Conservation (phyloP, 1,140 invertebrate species). For the Drosophila auraria region DNA sequence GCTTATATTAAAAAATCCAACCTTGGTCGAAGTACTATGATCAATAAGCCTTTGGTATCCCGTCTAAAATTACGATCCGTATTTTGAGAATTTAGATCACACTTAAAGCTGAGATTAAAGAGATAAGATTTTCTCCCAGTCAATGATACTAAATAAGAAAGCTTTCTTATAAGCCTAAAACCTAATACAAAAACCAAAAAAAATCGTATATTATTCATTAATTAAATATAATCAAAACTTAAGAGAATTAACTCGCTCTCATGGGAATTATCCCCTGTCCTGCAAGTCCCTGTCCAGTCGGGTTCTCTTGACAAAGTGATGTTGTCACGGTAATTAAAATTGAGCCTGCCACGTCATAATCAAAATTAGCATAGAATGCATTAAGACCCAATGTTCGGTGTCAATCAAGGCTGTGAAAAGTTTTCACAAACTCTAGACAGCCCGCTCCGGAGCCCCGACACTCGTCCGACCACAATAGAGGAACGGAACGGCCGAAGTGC, state of each 20-base stretch:
- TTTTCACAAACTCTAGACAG: slow-evolving; percentile 69
- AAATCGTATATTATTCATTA: too few relatives aligned
- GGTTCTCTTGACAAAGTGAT: slow-evolving; percentile 47
- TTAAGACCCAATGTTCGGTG: slow-evolving; percentile 79
- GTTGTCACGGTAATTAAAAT: slow-evolving; percentile 76
- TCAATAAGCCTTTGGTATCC: background rate
- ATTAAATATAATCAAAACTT: background rate
- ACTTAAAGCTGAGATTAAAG: background rate
- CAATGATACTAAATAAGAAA: too few relatives aligned
- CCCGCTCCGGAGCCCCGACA: slow-evolving; percentile 3
- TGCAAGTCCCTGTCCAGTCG: slow-evolving; percentile 6
- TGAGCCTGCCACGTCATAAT: slow-evolving; percentile 63
- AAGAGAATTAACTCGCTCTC: background rate
- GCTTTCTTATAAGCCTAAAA: too few relatives aligned
- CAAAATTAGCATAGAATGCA: slow-evolving; percentile 83
- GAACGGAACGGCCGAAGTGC: slow-evolving; percentile 34
- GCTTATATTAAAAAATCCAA: too few relatives aligned
- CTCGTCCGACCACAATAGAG: slow-evolving; percentile 41
- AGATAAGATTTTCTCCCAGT: background rate
- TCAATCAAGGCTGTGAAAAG: slow-evolving; percentile 77
- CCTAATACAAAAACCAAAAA: background rate
- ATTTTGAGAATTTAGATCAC: background rate
- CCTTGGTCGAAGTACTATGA: too few relatives aligned
- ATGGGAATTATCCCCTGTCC: background rate
- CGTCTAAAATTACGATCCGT: too few relatives aligned